Base-by-base conservation (phyloP, 2,797 vertebrate species). In the Gymnoscopelus braueri region DNA sequence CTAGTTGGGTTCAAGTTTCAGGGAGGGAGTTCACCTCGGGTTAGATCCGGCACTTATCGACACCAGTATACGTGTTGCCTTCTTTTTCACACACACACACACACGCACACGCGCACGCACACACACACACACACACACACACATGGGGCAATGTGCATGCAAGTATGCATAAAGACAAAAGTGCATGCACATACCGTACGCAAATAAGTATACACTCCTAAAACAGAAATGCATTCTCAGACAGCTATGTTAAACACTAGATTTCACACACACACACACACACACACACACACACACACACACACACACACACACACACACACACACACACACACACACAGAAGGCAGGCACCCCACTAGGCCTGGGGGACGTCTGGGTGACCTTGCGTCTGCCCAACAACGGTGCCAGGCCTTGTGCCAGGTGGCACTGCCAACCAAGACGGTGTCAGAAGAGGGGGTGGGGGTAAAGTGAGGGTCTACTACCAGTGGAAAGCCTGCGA, bases 301-400 rank as follows among this genome's bases (percentile, higher is more conserved):
- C 48, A 63, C 74, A 78, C 61, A 5, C 15, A n/a, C 55, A 14
- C 52, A 74, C 50, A 0, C 72, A 83, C 75, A 60, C 63, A 15
- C 60, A 44, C 63, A 15, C 9, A 48, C 54, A 58, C 39, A 58
- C 80, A 67, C 72, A 44, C 53, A 19, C 53, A 15, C 75, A 82
- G 75, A 84, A 82, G 78, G 79, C 69, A 72, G 75, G 81, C 78
- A 80, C 79, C 85, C 74, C 8, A 60, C 73, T 61, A 1, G 70
- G 2, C 5, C 65, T 19, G 13, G 74, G 79, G 86, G 87, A 75
- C 69, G 78, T 84, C 84, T 65, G 79, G 76, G 79, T 92, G 91
- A 92, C 90, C 90, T 91, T 92, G 86, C 71, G 81, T 89, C 77
- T 80, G 88, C 74, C 74, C 72, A 80, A 82, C 65, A 70, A 87